Evolutionary conservation across 2,113 vertebrate genomes (phyloP), one percentile per base, ranked within the genome.

Genomic region (Aspidoscelis tigris): DNA sequence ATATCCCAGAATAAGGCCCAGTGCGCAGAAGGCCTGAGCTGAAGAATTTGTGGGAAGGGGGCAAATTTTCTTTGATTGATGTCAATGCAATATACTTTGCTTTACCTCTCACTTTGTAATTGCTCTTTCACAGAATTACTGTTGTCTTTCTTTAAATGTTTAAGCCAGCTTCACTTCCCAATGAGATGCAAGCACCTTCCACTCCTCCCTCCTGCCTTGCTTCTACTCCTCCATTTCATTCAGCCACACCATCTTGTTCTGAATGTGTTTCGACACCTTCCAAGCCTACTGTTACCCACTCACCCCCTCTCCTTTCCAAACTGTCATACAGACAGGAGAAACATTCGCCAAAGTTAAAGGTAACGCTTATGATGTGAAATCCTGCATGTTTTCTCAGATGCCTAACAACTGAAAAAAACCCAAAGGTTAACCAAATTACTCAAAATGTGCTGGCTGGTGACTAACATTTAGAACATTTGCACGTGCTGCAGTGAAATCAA

Each of bases 281-380:
- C 86, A 91, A 58, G n/a, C 86, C 94, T 47, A 33, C 92, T 89
- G 90, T 89, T 87, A 91, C 96, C 87, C 90, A 88, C 78, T 89
- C 95, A 86, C 91, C 94, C 88, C 91, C 91, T 91, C 94, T 95
- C 93, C 92, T 95, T 89, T 92, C 96, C 91, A 97, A 96, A 88
- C 80, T 88, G 26, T 93, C 94, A 61, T 92, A 94, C 87, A 95
- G 94, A 79, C 95, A 95, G 93, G 96, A 97, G 88, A 93, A 93
- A 93, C 95, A 92, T 82, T 96, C 97, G 88, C 94, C 97, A 75
- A 95, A 96, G 69, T 77, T 96, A 85, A 98, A 99, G 98, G 99
- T 99, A 98, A 98, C 88, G 85, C 86, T 92, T 86, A 75, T 90
- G 75, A 80, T 83, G 90, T 92, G 94, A 86, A 80, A 86, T 90